phyloP scores from a whole-genome alignment of 92 coral and sea anemone species.

The Heteractis magnifica region DNA sequence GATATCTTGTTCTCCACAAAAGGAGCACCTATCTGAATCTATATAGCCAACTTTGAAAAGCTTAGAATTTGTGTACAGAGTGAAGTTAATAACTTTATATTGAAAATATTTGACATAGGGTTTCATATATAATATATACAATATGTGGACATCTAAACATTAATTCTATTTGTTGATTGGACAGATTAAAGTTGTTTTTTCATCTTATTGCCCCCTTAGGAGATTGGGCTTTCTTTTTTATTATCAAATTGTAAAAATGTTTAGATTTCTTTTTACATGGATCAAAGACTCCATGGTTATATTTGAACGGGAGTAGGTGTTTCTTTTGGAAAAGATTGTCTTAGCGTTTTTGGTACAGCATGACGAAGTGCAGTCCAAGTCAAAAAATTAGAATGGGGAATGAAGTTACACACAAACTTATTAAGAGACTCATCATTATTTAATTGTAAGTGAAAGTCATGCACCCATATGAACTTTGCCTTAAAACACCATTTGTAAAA shows the following conservation, averaged over 20 bases:
- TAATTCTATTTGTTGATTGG: neutral
- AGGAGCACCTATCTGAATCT: slow-evolving; percentile 13
- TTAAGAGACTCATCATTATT: neutral
- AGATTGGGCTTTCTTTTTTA: neutral
- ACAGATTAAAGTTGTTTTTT: neutral
- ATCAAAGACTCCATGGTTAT: neutral
- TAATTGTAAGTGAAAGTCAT: neutral
- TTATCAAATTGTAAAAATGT: neutral
- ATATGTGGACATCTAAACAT: neutral
- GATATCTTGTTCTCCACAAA: too few relatives aligned
- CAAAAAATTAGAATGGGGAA: neutral
- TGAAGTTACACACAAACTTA: neutral
- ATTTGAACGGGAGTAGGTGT: neutral
- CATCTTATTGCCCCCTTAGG: slow-evolving; percentile 4
- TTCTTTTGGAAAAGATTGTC: neutral
- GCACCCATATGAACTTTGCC: neutral
- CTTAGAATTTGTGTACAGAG: neutral
- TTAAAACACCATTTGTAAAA: neutral
- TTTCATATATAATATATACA: neutral
- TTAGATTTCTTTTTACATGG: neutral
- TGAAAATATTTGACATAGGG: neutral
- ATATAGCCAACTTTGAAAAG: neutral
- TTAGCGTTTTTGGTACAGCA: neutral
- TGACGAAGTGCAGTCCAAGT: slow-evolving; percentile 7
- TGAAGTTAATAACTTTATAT: neutral